Conservation (phyloP, 2,113 vertebrate species). For the Taurulus bubalis region DNA sequence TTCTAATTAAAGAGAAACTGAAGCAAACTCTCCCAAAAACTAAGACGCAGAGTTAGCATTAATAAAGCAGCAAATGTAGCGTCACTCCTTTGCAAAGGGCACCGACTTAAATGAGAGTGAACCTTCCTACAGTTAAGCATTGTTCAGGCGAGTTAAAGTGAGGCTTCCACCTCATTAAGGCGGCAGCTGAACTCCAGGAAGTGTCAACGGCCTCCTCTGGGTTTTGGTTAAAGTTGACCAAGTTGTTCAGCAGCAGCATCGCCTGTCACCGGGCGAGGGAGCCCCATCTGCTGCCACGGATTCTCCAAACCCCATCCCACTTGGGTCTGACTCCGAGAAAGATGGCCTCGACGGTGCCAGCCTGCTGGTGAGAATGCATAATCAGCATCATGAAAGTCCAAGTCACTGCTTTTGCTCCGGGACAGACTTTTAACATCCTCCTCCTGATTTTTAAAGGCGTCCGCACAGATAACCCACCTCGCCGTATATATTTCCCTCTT, state of each 20-base stretch:
- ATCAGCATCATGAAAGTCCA: constrained; percentile 32
- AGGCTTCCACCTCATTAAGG: constrained; percentile 44
- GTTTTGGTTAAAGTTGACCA: constrained; percentile 37
- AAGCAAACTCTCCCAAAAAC: not conserved
- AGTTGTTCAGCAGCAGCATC: constrained; percentile 32
- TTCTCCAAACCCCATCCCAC: constrained; percentile 36
- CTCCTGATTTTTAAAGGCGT: not conserved
- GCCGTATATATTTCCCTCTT: not conserved
- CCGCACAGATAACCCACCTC: not conserved
- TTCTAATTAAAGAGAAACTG: constrained; percentile 7
- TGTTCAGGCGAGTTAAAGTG: constrained; percentile 13
- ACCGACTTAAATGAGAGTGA: constrained; percentile 3
- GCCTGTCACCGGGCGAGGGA: constrained; percentile 45
- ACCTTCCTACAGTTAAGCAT: not conserved
- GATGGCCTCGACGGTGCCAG: constrained; percentile 20
- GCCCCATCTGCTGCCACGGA: constrained; percentile 51
- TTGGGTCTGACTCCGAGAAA: too few species aligned
- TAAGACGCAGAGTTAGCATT: not conserved
- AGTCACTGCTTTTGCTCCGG: constrained; percentile 1
- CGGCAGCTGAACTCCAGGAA: constrained; percentile 20
- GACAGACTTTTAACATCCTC: constrained; percentile 25
- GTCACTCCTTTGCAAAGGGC: not conserved
- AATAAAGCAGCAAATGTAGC: constrained; percentile 2
- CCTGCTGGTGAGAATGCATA: constrained; percentile 43
- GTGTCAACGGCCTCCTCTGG: not conserved